A percentile compares a stretch with the other conserved stretches of the same genome.
Evolutionary conservation across 2,113 vertebrate species (phyloP).

Genomic region (Polypterus senegalus): DNA sequence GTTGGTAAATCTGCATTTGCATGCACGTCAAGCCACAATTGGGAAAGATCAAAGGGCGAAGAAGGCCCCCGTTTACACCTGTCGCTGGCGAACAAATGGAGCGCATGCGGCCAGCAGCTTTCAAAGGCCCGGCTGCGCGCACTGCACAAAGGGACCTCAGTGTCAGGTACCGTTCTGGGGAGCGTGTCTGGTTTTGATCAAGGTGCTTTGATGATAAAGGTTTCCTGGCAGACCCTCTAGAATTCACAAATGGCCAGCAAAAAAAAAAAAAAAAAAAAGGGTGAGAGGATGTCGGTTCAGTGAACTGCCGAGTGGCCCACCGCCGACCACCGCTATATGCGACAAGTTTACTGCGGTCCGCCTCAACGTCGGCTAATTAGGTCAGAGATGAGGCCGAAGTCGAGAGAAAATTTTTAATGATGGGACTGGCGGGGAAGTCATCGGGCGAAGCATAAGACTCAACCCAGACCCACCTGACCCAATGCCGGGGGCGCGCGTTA

Average conservation of each 20-base stretch:
- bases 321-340: too few species aligned
- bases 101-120: slow-evolving; percentile 11
- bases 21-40: slow-evolving; percentile 30
- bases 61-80: slow-evolving; percentile 41
- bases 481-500: too few species aligned
- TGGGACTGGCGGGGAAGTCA: too few species aligned
- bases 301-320: too few species aligned
- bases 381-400: too few species aligned
- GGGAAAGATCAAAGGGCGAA: slow-evolving; percentile 20
- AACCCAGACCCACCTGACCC: too few species aligned
- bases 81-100: slow-evolving; percentile 42
- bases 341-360: too few species aligned
- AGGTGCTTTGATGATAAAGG: not conserved
- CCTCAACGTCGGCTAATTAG: too few species aligned
- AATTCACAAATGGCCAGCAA: slow-evolving; percentile 8
- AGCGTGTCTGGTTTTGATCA: not conserved
- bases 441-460: too few species aligned
- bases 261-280: too few species aligned
- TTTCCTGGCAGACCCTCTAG: not conserved
- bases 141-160: slow-evolving; percentile 9
- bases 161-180: slow-evolving; percentile 21
- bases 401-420: too few species aligned
- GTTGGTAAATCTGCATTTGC: slow-evolving; percentile 20
- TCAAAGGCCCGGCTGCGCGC: not conserved
- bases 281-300: too few species aligned